A percentile compares a stretch with the other conserved stretches of the same genome.
phyloP scores from a whole-genome alignment of 2,113 vertebrate genomes.

The Takifugu flavidus region DNA sequence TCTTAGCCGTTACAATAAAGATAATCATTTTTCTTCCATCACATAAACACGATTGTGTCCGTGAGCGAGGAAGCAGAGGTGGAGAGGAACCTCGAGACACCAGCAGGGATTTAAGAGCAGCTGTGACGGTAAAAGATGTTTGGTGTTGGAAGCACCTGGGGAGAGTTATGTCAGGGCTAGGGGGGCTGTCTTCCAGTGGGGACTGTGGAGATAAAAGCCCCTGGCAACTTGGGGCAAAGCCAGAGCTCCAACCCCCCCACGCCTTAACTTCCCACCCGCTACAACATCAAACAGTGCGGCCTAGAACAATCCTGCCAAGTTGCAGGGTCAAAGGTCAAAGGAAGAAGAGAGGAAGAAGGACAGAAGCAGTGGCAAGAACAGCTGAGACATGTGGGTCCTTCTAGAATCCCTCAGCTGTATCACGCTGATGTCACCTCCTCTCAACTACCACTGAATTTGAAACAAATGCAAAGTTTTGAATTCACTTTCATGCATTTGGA shows the following conservation, averaged over 20 bases:
- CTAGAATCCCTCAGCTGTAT: not conserved
- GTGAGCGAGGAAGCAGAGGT: constrained; percentile 10
- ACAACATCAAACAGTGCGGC: constrained; percentile 10
- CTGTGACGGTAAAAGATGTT: constrained; percentile 54
- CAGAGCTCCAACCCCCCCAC: constrained; percentile 34
- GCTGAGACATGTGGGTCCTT: constrained; percentile 13
- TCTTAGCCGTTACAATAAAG: not conserved
- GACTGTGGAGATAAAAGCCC: constrained; percentile 48
- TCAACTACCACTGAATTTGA: no score
- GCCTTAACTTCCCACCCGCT: not conserved
- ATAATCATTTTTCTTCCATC: not conserved
- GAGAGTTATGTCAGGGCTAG: constrained; percentile 39
- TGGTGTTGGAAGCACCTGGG: constrained; percentile 63
- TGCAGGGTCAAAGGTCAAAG: constrained; percentile 40
- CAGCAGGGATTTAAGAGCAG: constrained; percentile 46
- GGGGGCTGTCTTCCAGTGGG: constrained; percentile 41
- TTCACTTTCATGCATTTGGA: not conserved
- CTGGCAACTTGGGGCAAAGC: constrained; percentile 47
- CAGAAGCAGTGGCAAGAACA: constrained; percentile 42
- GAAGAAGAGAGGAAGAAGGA: constrained; percentile 8
- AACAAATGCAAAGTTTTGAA: not conserved
- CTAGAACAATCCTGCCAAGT: constrained; percentile 20
- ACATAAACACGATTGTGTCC: not conserved
- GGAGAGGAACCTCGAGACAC: constrained; percentile 24
- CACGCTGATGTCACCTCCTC: no score